These are phyloP conservation scores for Sander vitreus DNA, from an alignment of 2,113 vertebrate species.

Conservation along the genomic window DNA sequence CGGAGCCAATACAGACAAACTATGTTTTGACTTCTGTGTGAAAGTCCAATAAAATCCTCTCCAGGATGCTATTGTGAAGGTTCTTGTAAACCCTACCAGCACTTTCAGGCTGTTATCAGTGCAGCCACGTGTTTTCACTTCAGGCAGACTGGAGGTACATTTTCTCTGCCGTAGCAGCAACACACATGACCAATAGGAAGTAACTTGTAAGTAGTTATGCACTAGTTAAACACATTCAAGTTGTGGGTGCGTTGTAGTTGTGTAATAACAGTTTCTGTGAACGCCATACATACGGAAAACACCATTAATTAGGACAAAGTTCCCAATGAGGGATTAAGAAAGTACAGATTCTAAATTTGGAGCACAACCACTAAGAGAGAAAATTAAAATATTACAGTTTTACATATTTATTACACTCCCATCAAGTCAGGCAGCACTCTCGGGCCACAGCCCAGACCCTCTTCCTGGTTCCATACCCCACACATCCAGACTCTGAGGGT, in stretches of 20 bases:
- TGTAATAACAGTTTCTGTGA: not conserved
- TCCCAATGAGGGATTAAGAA: not conserved
- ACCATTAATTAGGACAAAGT: not conserved
- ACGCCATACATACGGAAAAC: not conserved
- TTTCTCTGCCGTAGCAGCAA: not conserved
- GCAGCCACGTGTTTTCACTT: slow-evolving; percentile 42
- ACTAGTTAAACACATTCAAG: not conserved
- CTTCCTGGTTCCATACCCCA: not conserved
- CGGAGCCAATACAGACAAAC: not conserved
- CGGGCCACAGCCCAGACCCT: not conserved
- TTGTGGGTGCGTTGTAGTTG: not conserved
- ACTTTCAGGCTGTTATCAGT: slow-evolving; percentile 60
- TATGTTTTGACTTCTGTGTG: slow-evolving; percentile 25
- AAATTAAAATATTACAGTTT: not conserved
- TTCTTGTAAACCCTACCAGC: slow-evolving; percentile 42
- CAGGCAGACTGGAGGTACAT: not conserved
- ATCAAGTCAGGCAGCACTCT: not conserved
- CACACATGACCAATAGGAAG: not conserved
- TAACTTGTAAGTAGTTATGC: not conserved
- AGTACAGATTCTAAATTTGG: not conserved
- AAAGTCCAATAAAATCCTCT: slow-evolving; percentile 42
- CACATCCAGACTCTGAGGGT: not conserved
- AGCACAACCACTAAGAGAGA: not conserved
- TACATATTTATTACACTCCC: not conserved
- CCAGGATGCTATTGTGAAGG: slow-evolving; percentile 30